These are phyloP conservation scores for Urocitellus parryii DNA, from an alignment of 2,113 vertebrate species.

Conservation along the genomic window DNA sequence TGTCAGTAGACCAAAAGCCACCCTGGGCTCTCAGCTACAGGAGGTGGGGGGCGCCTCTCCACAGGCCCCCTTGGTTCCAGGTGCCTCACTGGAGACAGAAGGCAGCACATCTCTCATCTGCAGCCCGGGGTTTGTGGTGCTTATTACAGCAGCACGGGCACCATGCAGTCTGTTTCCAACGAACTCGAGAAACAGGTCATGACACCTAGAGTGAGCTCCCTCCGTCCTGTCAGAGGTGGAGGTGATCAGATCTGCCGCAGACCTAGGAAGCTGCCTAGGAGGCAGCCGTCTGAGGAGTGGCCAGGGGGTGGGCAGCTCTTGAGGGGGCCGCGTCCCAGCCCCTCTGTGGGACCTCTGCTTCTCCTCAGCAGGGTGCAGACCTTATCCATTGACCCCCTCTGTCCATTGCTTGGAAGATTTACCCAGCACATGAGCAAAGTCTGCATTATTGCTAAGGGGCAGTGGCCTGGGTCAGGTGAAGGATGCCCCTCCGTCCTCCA, in stretches of 20 bases:
- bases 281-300: rapidly evolving
- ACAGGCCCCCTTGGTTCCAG: neutral
- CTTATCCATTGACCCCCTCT: rapidly evolving
- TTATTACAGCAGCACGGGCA: rapidly evolving
- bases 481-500: neutral
- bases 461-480: no score
- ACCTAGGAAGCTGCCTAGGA: rapidly evolving
- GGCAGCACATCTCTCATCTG: neutral
- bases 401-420: neutral
- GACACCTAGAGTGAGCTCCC: neutral
- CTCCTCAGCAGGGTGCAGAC: neutral
- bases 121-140: neutral
- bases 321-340: neutral
- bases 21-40: rapidly evolving
- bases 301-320: rapidly evolving
- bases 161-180: neutral
- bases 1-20: rapidly evolving
- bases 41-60: rapidly evolving
- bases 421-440: no score
- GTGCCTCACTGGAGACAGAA: rapidly evolving
- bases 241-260: neutral
- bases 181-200: neutral
- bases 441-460: neutral
- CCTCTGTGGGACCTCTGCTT: rapidly evolving
- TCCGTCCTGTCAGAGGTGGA: neutral